Percentiles rank a stretch among this genome's conserved stretches.
Conservation (phyloP, 2,797 vertebrate species). For the Sebastiscus tertius region DNA sequence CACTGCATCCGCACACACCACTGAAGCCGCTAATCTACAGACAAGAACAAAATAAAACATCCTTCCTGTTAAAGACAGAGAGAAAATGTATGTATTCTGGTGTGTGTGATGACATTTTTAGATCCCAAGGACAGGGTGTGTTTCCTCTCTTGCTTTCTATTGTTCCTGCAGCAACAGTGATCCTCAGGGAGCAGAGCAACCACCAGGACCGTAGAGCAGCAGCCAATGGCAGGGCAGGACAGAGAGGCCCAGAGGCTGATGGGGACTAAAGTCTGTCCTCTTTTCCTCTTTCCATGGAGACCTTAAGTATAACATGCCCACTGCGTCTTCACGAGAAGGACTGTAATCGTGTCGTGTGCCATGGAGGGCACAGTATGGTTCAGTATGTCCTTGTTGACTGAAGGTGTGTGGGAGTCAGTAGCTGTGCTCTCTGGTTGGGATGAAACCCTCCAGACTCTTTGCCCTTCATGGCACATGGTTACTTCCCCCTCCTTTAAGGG, state of each 20-base stretch:
- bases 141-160: conserved; percentile 81
- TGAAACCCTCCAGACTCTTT: neutral
- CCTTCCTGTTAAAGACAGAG: conserved; percentile 42
- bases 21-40: conserved; percentile 34
- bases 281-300: conserved; percentile 14
- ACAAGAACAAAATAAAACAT: conserved; percentile 56
- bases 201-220: conserved; percentile 13
- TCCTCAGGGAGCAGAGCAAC: conserved; percentile 52
- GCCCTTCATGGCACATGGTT: neutral
- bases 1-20: neutral
- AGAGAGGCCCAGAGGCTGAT: conserved; percentile 12
- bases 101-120: conserved; percentile 80
- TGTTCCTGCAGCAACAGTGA: conserved; percentile 73
- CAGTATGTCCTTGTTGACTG: neutral
- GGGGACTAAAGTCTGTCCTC: conserved; percentile 33
- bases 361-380: neutral
- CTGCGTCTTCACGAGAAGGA: neutral
- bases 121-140: conserved; percentile 83
- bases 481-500: neutral
- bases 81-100: conserved; percentile 29
- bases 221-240: conserved; percentile 44
- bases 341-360: neutral
- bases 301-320: conserved; percentile 10
- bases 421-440: neutral
- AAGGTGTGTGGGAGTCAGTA: neutral